phyloP scores from a whole-genome alignment of 2,888 invertebrate genomes.

The Empis livida region DNA sequence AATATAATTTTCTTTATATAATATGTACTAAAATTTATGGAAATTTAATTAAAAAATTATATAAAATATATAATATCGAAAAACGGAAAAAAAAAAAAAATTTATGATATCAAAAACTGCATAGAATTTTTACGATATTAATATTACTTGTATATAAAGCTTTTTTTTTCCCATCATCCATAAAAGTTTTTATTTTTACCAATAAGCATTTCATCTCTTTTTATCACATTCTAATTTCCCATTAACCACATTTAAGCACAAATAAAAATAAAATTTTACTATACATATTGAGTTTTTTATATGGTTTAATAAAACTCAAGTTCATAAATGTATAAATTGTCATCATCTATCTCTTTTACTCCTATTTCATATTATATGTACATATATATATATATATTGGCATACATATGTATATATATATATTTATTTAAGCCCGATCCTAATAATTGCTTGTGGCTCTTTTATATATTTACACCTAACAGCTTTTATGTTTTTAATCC shows the following conservation, averaged over 20 bases:
- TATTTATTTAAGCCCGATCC: background rate
- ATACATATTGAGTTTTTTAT: background rate
- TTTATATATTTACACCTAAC: slow-evolving; percentile 13
- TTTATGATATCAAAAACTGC: too few species aligned
- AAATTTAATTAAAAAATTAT: too few species aligned
- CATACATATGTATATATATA: too few species aligned
- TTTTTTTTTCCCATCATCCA: background rate
- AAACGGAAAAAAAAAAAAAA: too few species aligned
- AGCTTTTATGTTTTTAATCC: slow-evolving; percentile 13
- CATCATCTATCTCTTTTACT: background rate
- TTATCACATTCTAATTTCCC: background rate
- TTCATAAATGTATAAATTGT: background rate
- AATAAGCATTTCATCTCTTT: slow-evolving; percentile 1
- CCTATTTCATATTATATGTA: background rate
- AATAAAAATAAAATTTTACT: too few species aligned
- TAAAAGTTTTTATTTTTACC: background rate
- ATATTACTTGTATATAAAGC: too few species aligned
- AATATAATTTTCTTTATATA: too few species aligned
- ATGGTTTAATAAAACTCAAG: background rate
- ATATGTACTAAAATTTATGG: too few species aligned
- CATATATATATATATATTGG: too few species aligned
- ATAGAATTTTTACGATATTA: too few species aligned
- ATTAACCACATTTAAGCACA: too few species aligned
- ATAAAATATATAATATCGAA: too few species aligned
- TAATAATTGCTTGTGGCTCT: slow-evolving; percentile 8